Conservation (phyloP, 2,797 vertebrate genomes). For the Oceanodroma leucorhoa region DNA sequence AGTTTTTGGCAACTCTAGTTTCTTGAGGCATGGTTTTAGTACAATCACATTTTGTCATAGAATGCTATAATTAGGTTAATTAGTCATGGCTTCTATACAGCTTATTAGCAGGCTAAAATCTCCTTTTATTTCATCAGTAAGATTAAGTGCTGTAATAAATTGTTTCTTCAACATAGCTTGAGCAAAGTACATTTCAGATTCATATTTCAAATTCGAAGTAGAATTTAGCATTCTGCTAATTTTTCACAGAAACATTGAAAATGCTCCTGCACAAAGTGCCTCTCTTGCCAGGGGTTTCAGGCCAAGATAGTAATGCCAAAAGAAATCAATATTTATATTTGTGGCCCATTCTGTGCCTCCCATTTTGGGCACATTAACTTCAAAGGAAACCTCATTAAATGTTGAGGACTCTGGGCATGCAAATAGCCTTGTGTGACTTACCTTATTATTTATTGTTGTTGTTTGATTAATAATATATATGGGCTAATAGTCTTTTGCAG, state of each 20-base stretch:
- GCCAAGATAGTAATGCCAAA: not conserved
- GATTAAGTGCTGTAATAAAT: constrained; percentile 66
- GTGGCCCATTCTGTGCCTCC: not conserved
- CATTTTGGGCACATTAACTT: not conserved
- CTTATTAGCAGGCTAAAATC: constrained; percentile 67
- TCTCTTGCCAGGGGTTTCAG: not conserved
- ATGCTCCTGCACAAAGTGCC: not conserved
- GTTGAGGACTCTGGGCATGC: not conserved
- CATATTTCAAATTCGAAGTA: not conserved
- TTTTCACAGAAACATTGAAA: not conserved
- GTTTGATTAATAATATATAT: not conserved
- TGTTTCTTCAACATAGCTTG: constrained; percentile 60
- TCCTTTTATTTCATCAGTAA: constrained; percentile 61
- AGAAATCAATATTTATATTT: constrained; percentile 31
- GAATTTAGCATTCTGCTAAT: constrained; percentile 19
- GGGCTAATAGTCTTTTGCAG: not conserved
- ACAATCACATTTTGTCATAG: constrained; percentile 66
- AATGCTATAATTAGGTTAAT: constrained; percentile 75
- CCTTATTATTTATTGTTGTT: not conserved
- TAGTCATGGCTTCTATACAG: constrained; percentile 72
- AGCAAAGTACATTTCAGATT: constrained; percentile 40
- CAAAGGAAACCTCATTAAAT: constrained; percentile 8
- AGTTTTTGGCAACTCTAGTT: constrained; percentile 33
- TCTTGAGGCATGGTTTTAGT: constrained; percentile 40
- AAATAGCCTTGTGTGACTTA: not conserved